These are phyloP conservation scores for Halictus ligatus DNA, from an alignment of 2,888 invertebrate species.

Conservation along the genomic window DNA sequence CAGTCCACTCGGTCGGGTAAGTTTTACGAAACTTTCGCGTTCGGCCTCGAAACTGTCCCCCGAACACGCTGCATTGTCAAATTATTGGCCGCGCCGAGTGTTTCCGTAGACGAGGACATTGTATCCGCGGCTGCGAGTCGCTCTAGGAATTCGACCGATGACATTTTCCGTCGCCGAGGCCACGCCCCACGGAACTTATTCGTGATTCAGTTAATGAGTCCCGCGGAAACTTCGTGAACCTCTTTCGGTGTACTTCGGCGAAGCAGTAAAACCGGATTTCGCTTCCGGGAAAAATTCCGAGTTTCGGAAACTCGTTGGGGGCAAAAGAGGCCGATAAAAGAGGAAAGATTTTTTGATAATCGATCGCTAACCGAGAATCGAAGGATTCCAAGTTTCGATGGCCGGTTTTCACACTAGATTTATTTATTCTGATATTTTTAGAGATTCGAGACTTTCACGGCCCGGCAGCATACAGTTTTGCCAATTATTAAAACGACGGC, in stretches of 20 bases:
- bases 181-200: background rate
- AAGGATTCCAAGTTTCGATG: background rate
- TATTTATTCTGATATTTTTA: too few species aligned
- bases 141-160: background rate
- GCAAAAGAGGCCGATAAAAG: background rate
- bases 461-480: too few species aligned
- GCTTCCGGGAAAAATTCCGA: background rate
- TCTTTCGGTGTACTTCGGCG: background rate
- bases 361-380: background rate
- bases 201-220: background rate
- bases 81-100: background rate
- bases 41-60: constrained; percentile 1
- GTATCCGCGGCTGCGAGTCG: background rate
- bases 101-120: background rate
- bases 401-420: too few species aligned
- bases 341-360: background rate
- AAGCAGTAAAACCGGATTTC: background rate
- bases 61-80: background rate
- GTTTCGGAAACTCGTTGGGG: background rate
- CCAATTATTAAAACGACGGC: too few species aligned
- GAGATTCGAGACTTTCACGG: too few species aligned
- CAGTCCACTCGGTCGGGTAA: background rate
- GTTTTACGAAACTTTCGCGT: constrained; percentile 11
- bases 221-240: background rate
- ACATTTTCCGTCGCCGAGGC: background rate